Evolutionary conservation across 2,113 vertebrate species (phyloP).

Genomic region (Australoheros scitulus): DNA sequence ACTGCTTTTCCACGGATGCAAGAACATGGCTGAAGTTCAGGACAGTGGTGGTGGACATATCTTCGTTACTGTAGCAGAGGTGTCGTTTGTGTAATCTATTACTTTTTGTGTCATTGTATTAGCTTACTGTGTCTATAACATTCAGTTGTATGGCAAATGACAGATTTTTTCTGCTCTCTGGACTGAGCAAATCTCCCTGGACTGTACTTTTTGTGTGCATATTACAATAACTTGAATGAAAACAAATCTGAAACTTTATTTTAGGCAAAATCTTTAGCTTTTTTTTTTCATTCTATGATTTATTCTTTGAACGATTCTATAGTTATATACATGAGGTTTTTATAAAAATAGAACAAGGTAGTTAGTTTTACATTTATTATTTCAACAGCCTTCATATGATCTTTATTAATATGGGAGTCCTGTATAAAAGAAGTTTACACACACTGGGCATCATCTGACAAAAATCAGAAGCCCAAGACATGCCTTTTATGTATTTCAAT

Average conservation of each 20-base stretch:
- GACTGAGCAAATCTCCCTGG: not conserved
- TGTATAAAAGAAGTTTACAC: not conserved
- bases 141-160: too few species aligned
- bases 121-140: too few species aligned
- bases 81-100: too few species aligned
- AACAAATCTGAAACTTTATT: not conserved
- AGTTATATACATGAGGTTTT: not conserved
- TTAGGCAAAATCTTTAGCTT: not conserved
- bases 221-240: not conserved
- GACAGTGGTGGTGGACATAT: too few species aligned
- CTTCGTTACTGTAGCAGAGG: too few species aligned
- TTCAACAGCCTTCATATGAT: not conserved
- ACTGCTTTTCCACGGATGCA: too few species aligned
- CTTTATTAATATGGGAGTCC: not conserved
- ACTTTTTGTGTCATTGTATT: too few species aligned
- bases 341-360: not conserved
- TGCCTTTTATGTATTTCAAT: conserved; percentile 22
- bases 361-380: not conserved
- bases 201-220: not conserved
- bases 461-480: not conserved
- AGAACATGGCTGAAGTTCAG: too few species aligned
- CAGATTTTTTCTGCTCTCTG: not conserved
- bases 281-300: not conserved
- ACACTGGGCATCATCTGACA: not conserved
- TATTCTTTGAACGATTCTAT: not conserved